Evolutionary conservation across 2,888 invertebrate genomes (phyloP), one percentile per base, ranked within the genome.

Genomic region (Germaria angustata): DNA sequence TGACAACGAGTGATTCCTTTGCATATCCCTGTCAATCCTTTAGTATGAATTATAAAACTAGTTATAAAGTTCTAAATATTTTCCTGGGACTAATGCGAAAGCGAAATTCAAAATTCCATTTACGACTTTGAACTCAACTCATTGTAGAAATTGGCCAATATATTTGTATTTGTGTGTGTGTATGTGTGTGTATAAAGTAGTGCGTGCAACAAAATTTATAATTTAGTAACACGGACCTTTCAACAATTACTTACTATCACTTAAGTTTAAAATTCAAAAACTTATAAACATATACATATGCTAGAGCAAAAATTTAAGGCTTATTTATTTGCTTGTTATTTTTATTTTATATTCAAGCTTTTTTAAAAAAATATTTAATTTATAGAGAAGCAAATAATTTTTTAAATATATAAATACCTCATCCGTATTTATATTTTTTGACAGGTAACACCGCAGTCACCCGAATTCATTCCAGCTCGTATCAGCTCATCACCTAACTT

Each of bases 401-500:
- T n/a, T n/a, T n/a, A n/a, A n/a, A n/a, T n/a, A n/a, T n/a, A 44
- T 13, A 17, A 22, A n/a, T 39, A 20, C 6, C 7, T 3, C 15
- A 11, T 61, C 0, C 17, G 1, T 53, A n/a, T 61, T 24, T 44
- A 68, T 13, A 20, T 8, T 36, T 5, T 24, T 44, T 1, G 53
- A 85, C 91, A 93, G 91, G 92, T 93, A 87, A 91, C 92, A 63
- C 91, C 91, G 77, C 92, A 92, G 87, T 92, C 92, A 84, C 92
- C 92, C 77, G 93, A 93, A 90, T 93, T 92, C 90, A 92, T 92
- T 90, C 92, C 93, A 87, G 90, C 90, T 83, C 90, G 90, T 87
- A 86, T 91, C 85, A 90, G 87, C 85, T 89, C 91, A 84, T 89
- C 90, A 80, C 89, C 91, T 76, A 91, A 89, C 85, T 91, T 90